Evolutionary conservation across 2,888 invertebrate species (phyloP), one percentile per base, ranked within the genome.

Genomic region (Synanthedon andrenaeformis): DNA sequence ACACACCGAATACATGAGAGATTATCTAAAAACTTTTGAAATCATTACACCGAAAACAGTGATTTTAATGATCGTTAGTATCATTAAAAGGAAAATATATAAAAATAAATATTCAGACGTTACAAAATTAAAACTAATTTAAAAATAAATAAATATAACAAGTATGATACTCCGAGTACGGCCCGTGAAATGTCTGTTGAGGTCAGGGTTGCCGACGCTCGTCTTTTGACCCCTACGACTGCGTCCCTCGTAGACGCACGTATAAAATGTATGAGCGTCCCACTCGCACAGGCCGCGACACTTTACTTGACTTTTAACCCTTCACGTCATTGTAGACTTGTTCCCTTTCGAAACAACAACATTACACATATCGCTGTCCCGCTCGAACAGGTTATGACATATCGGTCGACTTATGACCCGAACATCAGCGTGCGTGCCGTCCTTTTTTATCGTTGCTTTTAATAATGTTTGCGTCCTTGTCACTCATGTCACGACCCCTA

Each of bases 171-270:
- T 51, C 77, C 64, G 60, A 84, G 70, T 86, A 56, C 86, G 82
- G 73, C 82, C 85, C 85, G 67, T 63, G 61, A 57, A 57, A 56
- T 58, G 77, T 74, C 77, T 73, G 72, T 70, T 69, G 81, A 80
- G 86, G 85, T 87, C 86, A 87, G 85, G 87, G 86, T 82, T 85
- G 81, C 71, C 76, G 77, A 74, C 84, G 74, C 80, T 81, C 82
- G 86, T 83, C 84, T 85, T 85, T 85, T 87, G 84, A 87, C 85
- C 87, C 79, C 70, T 68, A 59, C 64, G 59, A 59, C 53, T 63
- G 73, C 53, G 55, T 81, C 79, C 71, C 62, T 66, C 61, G 70
- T 77, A 55, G 54, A 65, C 78, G 13, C 58, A 59, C 55, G 49
- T 64, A 63, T 63, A 66, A 70, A 69, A 60, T 57, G 58, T 75